phyloP scores from a whole-genome alignment of 2,113 vertebrate species.

The Lasiurus borealis region DNA sequence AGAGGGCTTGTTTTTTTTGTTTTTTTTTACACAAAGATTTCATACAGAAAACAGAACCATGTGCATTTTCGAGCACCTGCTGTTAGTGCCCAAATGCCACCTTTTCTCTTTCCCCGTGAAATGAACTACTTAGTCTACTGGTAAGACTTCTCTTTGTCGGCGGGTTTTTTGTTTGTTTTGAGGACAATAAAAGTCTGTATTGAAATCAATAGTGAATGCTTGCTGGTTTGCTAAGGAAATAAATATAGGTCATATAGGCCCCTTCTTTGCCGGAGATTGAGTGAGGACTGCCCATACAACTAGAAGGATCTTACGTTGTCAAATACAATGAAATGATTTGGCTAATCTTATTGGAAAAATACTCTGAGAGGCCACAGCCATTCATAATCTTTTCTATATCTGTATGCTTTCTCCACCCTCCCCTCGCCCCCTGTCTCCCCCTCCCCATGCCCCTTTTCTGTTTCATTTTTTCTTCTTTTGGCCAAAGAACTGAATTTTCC shows the following conservation, averaged over 20 bases:
- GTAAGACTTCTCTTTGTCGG: not conserved
- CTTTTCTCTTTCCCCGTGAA: not conserved
- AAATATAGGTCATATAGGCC: not conserved
- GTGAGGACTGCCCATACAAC: not conserved
- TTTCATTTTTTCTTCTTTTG: not conserved
- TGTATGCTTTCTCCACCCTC: not conserved
- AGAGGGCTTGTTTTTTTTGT: not conserved
- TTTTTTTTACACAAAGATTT: not conserved
- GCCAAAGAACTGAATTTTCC: not conserved
- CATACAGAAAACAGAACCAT: not conserved
- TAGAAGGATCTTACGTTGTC: not conserved
- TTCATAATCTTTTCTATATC: not conserved
- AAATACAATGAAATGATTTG: not conserved
- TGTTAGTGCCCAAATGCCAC: not conserved
- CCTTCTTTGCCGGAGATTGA: not conserved
- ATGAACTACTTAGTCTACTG: not conserved
- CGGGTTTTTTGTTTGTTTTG: not conserved
- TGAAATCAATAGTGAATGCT: not conserved
- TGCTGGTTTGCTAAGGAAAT: not conserved
- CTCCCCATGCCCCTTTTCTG: not conserved
- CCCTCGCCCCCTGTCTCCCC: too few relatives aligned
- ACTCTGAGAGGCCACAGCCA: not conserved
- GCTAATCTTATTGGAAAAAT: not conserved
- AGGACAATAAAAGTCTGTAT: not conserved
- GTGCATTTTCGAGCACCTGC: not conserved